A percentile compares a stretch with the other conserved stretches of the same genome.
Evolutionary conservation across 2,797 vertebrate genomes (phyloP).

Genomic region (Hippopotamyrus pictus): DNA sequence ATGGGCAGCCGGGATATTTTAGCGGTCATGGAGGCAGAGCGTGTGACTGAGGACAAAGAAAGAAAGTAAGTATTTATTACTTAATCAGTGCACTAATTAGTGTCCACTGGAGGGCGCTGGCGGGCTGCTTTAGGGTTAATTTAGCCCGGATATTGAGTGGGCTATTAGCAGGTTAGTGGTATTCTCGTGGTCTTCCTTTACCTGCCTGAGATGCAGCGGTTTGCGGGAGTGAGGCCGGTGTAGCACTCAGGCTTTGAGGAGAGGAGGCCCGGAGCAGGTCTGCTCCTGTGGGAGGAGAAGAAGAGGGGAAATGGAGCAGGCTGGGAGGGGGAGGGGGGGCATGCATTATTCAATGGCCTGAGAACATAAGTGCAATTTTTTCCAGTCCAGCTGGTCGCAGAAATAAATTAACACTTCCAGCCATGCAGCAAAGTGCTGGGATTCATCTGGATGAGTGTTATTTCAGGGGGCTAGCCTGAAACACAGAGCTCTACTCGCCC

Average conservation of each 20-base stretch:
- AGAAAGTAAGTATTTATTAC: not conserved
- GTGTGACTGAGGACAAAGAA: not conserved
- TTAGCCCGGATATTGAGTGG: not conserved
- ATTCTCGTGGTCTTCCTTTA: not conserved
- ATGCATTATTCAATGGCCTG: conserved; percentile 57
- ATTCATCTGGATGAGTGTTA: conserved; percentile 81
- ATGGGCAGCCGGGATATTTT: not conserved
- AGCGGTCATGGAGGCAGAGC: not conserved
- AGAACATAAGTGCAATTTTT: conserved; percentile 71
- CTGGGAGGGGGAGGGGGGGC: conserved; percentile 25
- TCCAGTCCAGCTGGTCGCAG: conserved; percentile 76
- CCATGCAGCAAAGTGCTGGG: conserved; percentile 76
- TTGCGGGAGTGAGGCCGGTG: not conserved
- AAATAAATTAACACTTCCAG: conserved; percentile 79
- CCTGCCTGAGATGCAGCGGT: not conserved
- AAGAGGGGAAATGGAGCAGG: not conserved
- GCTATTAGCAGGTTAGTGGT: not conserved
- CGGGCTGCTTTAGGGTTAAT: conserved; percentile 6
- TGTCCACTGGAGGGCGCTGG: conserved; percentile 10
- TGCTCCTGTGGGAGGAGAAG: not conserved
- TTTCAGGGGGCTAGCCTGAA: conserved; percentile 47
- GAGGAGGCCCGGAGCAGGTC: not conserved
- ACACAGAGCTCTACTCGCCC: conserved; percentile 40
- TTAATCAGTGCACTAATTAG: not conserved
- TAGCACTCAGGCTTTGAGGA: not conserved